These are phyloP conservation scores for Borostomias antarcticus DNA, from an alignment of 2,797 vertebrate species.

Conservation along the genomic window DNA sequence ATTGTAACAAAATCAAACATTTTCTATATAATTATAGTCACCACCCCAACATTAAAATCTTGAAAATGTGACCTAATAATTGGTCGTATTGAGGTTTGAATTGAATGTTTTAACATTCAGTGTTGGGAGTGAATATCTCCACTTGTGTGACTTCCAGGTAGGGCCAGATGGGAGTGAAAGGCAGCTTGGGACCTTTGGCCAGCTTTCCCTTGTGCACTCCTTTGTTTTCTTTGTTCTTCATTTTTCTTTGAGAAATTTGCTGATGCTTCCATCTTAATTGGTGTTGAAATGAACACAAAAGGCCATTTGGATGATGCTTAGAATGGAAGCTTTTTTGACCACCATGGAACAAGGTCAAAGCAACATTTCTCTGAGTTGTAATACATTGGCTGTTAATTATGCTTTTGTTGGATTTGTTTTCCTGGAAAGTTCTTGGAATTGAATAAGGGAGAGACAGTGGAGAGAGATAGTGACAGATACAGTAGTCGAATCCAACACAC, in stretches of 20 bases:
- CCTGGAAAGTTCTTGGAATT: neutral
- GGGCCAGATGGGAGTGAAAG: no score
- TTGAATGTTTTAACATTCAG: no score
- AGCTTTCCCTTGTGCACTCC: neutral
- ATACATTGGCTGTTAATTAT: neutral
- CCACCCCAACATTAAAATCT: no score
- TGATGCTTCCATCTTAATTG: constrained; percentile 22
- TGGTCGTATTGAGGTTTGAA: no score
- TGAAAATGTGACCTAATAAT: no score
- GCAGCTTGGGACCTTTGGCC: neutral
- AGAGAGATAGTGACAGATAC: no score
- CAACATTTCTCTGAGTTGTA: neutral
- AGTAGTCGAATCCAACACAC: no score
- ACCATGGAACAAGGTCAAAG: constrained; percentile 11
- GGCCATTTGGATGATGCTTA: constrained; percentile 13
- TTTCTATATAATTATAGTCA: no score
- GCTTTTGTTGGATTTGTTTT: constrained; percentile 12
- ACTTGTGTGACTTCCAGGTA: no score
- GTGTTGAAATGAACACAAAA: constrained; percentile 11
- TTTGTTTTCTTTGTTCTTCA: neutral
- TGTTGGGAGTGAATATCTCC: no score
- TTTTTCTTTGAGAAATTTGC: constrained; percentile 15
- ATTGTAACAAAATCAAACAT: no score
- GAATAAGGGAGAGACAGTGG: no score
- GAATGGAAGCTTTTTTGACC: constrained; percentile 7